Conservation (phyloP, 2,113 vertebrate species). For the Cettia cetti region DNA sequence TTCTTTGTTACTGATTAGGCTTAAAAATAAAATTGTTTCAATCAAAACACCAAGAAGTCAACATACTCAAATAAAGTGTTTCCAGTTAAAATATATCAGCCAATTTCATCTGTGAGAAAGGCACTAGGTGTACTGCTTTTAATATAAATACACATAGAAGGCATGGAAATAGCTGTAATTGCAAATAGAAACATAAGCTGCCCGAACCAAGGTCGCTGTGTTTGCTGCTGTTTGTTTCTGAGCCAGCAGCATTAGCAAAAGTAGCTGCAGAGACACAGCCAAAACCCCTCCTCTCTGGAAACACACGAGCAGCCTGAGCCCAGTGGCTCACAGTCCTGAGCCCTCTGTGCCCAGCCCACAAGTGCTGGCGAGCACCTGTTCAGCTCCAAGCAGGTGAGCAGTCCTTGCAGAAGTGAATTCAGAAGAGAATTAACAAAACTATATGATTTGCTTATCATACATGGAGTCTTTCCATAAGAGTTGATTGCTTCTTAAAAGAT, state of each 20-base stretch:
- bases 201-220: background rate
- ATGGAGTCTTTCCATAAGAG: background rate
- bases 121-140: conserved; percentile 41
- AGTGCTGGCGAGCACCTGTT: background rate
- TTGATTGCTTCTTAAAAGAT: conserved; percentile 23
- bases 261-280: background rate
- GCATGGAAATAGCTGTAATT: conserved; percentile 17
- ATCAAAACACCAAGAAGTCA: background rate
- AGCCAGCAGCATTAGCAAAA: background rate
- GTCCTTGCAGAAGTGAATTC: background rate
- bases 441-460: conserved; percentile 1
- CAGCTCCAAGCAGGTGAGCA: background rate
- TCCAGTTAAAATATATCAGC: conserved; percentile 8
- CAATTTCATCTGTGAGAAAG: conserved; percentile 41
- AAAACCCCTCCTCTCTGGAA: background rate
- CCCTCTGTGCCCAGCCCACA: background rate
- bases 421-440: conserved; percentile 30
- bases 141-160: conserved; percentile 34
- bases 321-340: background rate
- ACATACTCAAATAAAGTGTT: background rate
- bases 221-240: conserved; percentile 20
- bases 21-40: background rate
- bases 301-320: rapidly evolving
- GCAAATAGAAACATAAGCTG: conserved; percentile 11
- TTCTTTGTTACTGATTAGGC: background rate